phyloP scores from a whole-genome alignment of 2,888 invertebrate species.

The Microplitis manilae region DNA sequence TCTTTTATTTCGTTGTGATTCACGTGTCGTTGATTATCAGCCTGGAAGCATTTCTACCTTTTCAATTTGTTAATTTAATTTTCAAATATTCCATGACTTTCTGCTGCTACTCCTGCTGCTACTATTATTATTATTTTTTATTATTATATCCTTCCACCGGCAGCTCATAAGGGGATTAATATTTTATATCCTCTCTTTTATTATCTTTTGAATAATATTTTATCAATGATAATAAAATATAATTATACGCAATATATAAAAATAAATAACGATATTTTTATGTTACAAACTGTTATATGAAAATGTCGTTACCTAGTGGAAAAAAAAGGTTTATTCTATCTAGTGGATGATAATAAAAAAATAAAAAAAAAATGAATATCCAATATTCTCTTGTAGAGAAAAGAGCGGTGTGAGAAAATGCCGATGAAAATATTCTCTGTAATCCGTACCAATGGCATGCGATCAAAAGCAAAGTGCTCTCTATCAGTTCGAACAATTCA shows the following conservation, averaged over 20 bases:
- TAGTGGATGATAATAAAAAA: background rate
- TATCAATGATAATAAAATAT: background rate
- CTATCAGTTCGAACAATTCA: conserved; percentile 6
- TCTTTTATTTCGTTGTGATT: conserved; percentile 14
- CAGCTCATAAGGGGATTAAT: background rate
- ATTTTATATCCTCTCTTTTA: background rate
- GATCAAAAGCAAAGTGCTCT: conserved; percentile 11
- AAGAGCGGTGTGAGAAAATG: background rate
- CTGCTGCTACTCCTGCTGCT: background rate
- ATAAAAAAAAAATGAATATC: conserved; percentile 2
- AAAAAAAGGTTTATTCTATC: background rate
- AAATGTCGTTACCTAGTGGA: background rate
- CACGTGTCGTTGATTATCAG: conserved; percentile 28
- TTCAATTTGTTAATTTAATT: conserved; percentile 16
- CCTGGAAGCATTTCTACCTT: background rate
- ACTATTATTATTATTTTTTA: background rate
- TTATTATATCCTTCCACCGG: background rate
- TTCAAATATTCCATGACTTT: background rate
- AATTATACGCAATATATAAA: background rate
- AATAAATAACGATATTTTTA: background rate
- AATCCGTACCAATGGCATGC: conserved; percentile 7
- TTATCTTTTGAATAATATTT: background rate
- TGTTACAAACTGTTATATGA: background rate
- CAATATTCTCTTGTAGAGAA: conserved; percentile 7
- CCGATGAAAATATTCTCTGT: conserved; percentile 10